A percentile compares a stretch with the other conserved stretches of the same genome.
Conservation (phyloP, 2,797 vertebrate genomes). For the Neostethus bicornis region DNA sequence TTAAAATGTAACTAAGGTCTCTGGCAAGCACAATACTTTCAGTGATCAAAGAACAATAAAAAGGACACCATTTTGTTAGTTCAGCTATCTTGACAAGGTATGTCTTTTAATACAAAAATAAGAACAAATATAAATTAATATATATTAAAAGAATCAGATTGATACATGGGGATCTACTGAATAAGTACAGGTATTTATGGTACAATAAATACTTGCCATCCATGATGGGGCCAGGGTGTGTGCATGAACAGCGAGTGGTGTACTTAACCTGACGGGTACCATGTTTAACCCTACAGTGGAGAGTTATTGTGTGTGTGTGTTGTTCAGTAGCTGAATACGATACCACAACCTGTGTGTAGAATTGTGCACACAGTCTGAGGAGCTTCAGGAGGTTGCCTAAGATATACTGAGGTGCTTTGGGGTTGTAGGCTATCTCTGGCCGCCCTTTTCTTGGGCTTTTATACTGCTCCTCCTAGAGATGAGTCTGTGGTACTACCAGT, state of each 20-base stretch:
- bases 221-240: conserved; percentile 67
- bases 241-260: conserved; percentile 56
- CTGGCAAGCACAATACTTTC: conserved; percentile 85
- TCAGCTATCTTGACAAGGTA: conserved; percentile 89
- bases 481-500: conserved; percentile 73
- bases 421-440: conserved; percentile 40
- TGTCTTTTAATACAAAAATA: conserved; percentile 96
- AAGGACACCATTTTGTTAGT: conserved; percentile 93
- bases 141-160: conserved; percentile 98
- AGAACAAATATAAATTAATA: conserved; percentile 99
- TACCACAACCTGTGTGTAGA: conserved; percentile 56
- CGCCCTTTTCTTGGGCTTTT: conserved; percentile 40
- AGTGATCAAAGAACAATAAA: conserved; percentile 85
- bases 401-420: conserved; percentile 47
- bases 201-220: conserved; percentile 99
- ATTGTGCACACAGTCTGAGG: conserved; percentile 65
- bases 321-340: conserved; percentile 72
- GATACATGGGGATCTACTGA: conserved; percentile 91
- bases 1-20: conserved; percentile 86
- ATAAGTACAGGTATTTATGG: conserved; percentile 96
- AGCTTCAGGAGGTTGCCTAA: conserved; percentile 55
- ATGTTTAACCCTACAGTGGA: conserved; percentile 56
- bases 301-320: conserved; percentile 45
- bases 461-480: conserved; percentile 64
- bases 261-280: conserved; percentile 61